A percentile compares a stretch with the other conserved stretches of the same genome.
These are phyloP conservation scores for Chrosomus eos DNA, from an alignment of 2,797 vertebrate genomes.

Conservation along the genomic window DNA sequence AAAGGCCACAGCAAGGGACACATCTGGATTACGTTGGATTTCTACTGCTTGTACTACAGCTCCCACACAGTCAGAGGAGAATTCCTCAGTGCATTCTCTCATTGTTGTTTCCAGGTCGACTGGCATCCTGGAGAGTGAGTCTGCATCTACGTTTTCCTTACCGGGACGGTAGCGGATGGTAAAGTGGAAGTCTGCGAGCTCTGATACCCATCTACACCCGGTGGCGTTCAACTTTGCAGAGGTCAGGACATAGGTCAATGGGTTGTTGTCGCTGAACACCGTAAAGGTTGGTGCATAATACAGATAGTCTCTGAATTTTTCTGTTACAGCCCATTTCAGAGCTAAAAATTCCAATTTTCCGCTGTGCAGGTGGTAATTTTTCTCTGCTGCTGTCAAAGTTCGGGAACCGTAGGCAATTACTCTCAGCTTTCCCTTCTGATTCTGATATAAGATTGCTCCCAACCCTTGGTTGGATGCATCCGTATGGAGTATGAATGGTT, in stretches of 20 bases:
- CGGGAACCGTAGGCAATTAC: neutral
- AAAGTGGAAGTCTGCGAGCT: neutral
- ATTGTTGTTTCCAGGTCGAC: neutral
- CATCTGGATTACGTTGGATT: no score
- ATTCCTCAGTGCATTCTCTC: slow-evolving; percentile 7
- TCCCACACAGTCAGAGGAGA: neutral
- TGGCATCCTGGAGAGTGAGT: neutral
- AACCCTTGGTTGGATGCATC: neutral
- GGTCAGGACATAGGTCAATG: neutral
- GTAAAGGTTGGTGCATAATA: neutral
- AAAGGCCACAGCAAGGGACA: neutral
- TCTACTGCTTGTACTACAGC: neutral
- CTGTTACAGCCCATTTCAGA: neutral
- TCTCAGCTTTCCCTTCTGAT: neutral
- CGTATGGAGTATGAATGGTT: no score
- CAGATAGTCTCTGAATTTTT: no score
- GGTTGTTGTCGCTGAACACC: neutral
- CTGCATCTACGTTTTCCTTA: neutral
- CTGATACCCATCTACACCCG: neutral
- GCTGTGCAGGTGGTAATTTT: neutral
- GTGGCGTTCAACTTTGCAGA: neutral
- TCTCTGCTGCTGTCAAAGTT: neutral
- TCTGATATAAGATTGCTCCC: neutral
- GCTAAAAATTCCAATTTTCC: neutral
- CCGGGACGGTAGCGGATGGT: neutral